phyloP scores from a whole-genome alignment of 2,797 vertebrate genomes.

The Tokudaia tokunoshimensis region DNA sequence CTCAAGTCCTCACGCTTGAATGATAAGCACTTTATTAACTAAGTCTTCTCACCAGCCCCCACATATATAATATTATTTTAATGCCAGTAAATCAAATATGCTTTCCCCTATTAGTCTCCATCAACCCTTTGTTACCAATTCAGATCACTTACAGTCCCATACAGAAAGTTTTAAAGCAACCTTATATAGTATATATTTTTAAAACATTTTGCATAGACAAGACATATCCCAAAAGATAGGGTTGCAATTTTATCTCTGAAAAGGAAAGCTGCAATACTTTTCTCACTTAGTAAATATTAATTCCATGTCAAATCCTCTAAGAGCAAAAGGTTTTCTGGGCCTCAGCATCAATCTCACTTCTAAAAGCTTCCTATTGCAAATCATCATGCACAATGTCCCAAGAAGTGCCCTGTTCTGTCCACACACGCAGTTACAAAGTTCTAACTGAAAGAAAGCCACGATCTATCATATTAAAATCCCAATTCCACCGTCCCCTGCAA shows the following conservation, averaged over 20 bases:
- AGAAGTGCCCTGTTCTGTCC: neutral
- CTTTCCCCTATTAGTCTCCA: neutral
- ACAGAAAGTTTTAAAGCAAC: conserved; percentile 4
- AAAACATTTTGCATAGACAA: conserved; percentile 1
- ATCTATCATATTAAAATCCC: conserved; percentile 9
- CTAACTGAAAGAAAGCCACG: neutral
- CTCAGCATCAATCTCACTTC: neutral
- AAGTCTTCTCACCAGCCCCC: neutral
- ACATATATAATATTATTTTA: neutral
- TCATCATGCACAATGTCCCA: neutral
- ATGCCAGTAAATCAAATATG: conserved; percentile 46
- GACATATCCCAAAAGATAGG: neutral
- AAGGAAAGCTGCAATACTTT: neutral
- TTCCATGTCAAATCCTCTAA: neutral
- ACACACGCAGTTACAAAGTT: neutral
- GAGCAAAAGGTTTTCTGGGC: neutral
- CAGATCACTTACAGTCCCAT: conserved; percentile 38
- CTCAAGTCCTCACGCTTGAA: neutral
- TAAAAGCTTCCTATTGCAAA: conserved; percentile 8
- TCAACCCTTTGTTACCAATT: conserved; percentile 3
- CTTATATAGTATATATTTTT: conserved; percentile 6
- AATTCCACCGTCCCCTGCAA: neutral
- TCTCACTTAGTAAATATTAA: neutral
- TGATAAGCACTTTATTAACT: neutral
- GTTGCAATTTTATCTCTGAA: neutral